These are phyloP conservation scores for Lampris incognitus DNA, from an alignment of 2,113 vertebrate species.

Conservation along the genomic window DNA sequence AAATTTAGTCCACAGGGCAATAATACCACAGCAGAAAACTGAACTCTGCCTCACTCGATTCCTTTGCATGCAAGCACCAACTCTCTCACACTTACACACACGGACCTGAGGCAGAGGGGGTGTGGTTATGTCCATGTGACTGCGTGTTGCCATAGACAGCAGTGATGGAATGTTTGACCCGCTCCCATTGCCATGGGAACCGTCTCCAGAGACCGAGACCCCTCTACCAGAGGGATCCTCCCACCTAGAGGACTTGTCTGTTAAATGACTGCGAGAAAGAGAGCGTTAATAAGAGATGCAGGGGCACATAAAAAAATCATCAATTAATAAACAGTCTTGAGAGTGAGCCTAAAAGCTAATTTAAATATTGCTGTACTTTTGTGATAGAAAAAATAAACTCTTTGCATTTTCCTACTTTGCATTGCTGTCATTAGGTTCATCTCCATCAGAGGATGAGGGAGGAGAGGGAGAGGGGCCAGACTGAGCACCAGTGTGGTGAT, in stretches of 20 bases:
- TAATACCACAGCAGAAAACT: too few relatives aligned
- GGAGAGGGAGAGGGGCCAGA: slow-evolving; percentile 88
- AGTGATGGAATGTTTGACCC: slow-evolving; percentile 90
- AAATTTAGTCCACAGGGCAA: neutral
- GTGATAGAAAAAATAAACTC: neutral
- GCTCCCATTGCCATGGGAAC: slow-evolving; percentile 83
- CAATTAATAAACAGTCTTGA: neutral
- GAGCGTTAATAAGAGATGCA: neutral
- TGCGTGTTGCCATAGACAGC: slow-evolving; percentile 92
- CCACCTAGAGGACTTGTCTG: slow-evolving; percentile 86
- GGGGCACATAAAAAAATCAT: neutral
- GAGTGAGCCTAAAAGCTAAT: too few relatives aligned
- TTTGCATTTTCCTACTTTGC: slow-evolving; percentile 84
- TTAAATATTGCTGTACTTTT: too few relatives aligned
- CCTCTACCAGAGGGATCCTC: slow-evolving; percentile 80
- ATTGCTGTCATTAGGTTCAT: slow-evolving; percentile 87
- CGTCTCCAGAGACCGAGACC: slow-evolving; percentile 77
- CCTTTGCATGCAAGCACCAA: neutral
- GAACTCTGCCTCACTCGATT: too few relatives aligned
- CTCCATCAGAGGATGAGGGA: slow-evolving; percentile 89
- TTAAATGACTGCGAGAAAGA: slow-evolving; percentile 80
- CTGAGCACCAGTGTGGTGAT: slow-evolving; percentile 83
- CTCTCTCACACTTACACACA: slow-evolving; percentile 19
- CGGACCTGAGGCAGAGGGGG: slow-evolving; percentile 90
- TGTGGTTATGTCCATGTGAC: slow-evolving; percentile 94